These are phyloP conservation scores for Erannis defoliaria DNA, from an alignment of 2,888 invertebrate genomes.

Conservation along the genomic window DNA sequence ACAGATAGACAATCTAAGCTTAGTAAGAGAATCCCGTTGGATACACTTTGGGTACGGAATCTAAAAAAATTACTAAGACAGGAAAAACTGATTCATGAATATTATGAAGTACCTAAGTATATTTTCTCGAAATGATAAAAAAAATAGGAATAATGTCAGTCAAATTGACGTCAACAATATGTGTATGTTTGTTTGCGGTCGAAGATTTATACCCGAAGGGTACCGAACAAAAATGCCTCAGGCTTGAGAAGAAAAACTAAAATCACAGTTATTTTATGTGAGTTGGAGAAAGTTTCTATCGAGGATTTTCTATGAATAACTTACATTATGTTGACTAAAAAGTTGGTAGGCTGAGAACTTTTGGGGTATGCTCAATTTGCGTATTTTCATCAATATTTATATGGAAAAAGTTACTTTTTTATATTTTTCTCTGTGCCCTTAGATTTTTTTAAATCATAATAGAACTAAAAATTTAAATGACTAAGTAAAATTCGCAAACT, in stretches of 20 bases:
- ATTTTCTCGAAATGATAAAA: no score
- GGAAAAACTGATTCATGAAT: no score
- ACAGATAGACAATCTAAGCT: no score
- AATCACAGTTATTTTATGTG: constrained; percentile 26
- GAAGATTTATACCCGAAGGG: not conserved
- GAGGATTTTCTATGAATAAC: constrained; percentile 33
- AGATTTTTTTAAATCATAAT: constrained; percentile 2
- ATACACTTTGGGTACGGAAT: no score
- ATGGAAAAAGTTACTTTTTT: not conserved
- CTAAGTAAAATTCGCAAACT: no score
- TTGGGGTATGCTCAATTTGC: constrained; percentile 27
- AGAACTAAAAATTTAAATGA: not conserved
- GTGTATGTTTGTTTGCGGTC: not conserved
- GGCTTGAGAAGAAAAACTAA: constrained; percentile 18
- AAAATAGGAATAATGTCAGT: no score
- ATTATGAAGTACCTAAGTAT: no score
- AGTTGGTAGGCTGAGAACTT: constrained; percentile 18
- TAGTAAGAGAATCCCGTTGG: no score
- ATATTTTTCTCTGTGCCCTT: not conserved
- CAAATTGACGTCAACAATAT: not conserved
- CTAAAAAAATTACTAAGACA: no score
- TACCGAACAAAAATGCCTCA: constrained; percentile 1
- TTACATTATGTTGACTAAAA: constrained; percentile 26
- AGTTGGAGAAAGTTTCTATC: constrained; percentile 21
- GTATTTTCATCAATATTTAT: constrained; percentile 21